Conservation (phyloP, 2,113 vertebrate genomes). For the Daboia siamensis region DNA sequence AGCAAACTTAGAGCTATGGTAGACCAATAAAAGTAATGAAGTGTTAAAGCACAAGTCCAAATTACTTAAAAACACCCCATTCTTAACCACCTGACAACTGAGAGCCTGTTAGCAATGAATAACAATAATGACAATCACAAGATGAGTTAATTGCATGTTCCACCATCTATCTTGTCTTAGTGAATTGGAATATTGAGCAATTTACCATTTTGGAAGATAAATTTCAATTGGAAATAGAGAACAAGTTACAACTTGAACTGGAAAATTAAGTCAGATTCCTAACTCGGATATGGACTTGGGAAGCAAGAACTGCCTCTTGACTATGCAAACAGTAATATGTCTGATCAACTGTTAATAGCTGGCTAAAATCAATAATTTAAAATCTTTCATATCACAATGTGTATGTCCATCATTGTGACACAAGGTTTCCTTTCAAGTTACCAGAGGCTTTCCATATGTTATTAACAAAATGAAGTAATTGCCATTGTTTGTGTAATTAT, state of each 20-base stretch:
- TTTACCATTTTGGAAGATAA: not conserved
- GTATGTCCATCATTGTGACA: too few species aligned
- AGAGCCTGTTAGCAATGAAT: not conserved
- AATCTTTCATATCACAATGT: too few species aligned
- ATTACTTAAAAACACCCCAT: not conserved
- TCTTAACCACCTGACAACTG: not conserved
- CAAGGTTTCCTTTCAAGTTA: too few species aligned
- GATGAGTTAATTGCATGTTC: not conserved
- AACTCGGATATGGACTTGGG: not conserved
- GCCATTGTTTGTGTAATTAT: too few species aligned
- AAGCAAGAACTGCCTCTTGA: not conserved
- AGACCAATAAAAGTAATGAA: not conserved
- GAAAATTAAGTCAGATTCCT: not conserved
- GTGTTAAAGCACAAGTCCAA: not conserved
- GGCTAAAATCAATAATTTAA: too few species aligned
- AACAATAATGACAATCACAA: not conserved
- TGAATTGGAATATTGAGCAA: not conserved
- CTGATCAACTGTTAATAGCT: too few species aligned
- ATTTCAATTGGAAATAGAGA: not conserved
- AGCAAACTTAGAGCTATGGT: not conserved
- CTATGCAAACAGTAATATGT: not conserved
- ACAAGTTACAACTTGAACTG: not conserved
- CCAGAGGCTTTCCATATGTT: too few species aligned
- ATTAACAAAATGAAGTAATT: too few species aligned
- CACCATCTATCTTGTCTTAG: not conserved